phyloP scores from a whole-genome alignment of 37 sponge, comb jelly and placozoan species.

The Tethya wilhelma region DNA sequence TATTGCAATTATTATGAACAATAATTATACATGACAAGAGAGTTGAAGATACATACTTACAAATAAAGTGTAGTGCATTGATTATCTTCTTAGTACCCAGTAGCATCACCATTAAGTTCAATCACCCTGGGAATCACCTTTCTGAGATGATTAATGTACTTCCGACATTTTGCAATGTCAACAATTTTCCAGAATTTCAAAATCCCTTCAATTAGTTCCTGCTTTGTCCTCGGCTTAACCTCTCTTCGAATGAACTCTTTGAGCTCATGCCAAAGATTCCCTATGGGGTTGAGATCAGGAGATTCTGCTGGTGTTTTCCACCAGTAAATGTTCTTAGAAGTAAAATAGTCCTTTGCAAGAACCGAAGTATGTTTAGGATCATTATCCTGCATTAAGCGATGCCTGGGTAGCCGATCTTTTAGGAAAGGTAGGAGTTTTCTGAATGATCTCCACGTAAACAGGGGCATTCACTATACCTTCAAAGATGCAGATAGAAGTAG shows the following conservation, averaged over 20 bases:
- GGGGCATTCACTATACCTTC: no score
- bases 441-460: no score
- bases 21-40: no score
- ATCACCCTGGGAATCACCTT: conserved; percentile 34
- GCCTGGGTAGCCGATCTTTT: conserved; percentile 6
- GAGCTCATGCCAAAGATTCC: conserved; percentile 43
- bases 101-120: conserved; percentile 22
- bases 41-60: not conserved
- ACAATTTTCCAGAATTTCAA: conserved; percentile 25
- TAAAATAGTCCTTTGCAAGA: conserved; percentile 4
- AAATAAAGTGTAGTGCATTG: not conserved
- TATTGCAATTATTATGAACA: no score
- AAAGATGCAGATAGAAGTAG: no score
- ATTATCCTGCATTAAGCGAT: no score
- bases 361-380: conserved; percentile 29
- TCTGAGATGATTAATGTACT: conserved; percentile 23
- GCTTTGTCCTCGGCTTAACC: conserved; percentile 31
- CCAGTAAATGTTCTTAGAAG: conserved; percentile 19
- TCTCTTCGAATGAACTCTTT: conserved; percentile 26
- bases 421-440: conserved; percentile 36
- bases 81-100: conserved; percentile 30
- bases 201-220: conserved; percentile 28
- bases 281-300: conserved; percentile 48
- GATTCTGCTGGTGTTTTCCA: conserved; percentile 44
- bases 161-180: conserved; percentile 4